Conservation (phyloP, 2,113 vertebrate genomes). For the Gymnocephalus cernua region DNA sequence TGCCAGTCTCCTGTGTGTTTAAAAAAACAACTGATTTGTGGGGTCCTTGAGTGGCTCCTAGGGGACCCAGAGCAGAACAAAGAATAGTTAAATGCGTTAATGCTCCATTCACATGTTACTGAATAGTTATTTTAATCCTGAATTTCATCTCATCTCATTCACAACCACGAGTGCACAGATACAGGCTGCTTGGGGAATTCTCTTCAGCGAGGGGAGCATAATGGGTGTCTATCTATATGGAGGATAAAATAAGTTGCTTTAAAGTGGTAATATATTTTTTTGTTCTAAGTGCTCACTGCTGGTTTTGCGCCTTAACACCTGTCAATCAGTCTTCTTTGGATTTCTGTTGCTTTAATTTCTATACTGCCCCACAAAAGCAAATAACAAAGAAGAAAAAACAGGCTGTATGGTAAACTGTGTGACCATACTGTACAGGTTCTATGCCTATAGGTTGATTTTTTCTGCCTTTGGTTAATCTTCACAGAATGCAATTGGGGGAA, state of each 20-base stretch:
- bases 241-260: constrained; percentile 21
- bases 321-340: constrained; percentile 1
- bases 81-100: constrained; percentile 41
- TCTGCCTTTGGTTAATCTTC: background rate
- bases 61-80: constrained; percentile 36
- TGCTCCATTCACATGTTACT: constrained; percentile 15
- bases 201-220: constrained; percentile 16
- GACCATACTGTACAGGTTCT: background rate
- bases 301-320: background rate
- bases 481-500: background rate
- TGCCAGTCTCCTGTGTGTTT: constrained; percentile 30
- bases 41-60: constrained; percentile 33
- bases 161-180: constrained; percentile 8
- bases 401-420: background rate
- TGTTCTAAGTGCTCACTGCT: constrained; percentile 12
- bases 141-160: constrained; percentile 12
- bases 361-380: background rate
- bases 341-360: constrained; percentile 2
- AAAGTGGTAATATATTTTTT: constrained; percentile 19
- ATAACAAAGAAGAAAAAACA: background rate
- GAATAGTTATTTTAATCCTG: constrained; percentile 50
- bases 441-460: background rate
- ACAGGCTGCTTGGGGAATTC: background rate
- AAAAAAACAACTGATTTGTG: constrained; percentile 8
- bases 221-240: constrained; percentile 18